Percentiles rank a stretch among this genome's conserved stretches.
Conservation (phyloP, 2,888 invertebrate species). For the Villa cingulata region DNA sequence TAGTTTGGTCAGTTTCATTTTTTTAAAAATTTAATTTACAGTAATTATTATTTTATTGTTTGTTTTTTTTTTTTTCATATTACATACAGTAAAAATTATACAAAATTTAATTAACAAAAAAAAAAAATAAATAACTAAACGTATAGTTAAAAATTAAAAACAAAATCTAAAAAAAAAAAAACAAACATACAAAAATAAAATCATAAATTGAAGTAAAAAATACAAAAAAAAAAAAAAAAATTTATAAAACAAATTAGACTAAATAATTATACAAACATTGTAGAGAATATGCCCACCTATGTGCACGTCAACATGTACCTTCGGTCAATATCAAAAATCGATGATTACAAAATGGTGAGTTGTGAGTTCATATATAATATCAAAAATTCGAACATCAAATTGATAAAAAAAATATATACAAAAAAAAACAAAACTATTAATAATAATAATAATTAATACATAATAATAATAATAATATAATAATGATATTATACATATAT, state of each 20-base stretch:
- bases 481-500: no score
- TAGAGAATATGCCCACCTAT: conserved; percentile 73
- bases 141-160: no score
- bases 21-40: no score
- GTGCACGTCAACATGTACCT: conserved; percentile 92
- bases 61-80: not conserved
- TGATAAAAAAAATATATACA: not conserved
- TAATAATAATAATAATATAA: not conserved
- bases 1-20: no score
- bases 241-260: not conserved
- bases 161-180: not conserved
- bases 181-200: not conserved
- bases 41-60: not conserved
- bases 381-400: conserved; percentile 5
- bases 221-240: no score
- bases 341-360: conserved; percentile 99
- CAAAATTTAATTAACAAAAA: not conserved
- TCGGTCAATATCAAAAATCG: conserved; percentile 96
- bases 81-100: no score
- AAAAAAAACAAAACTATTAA: not conserved
- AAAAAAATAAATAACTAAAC: not conserved
- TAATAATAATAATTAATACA: not conserved
- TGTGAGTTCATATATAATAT: conserved; percentile 51
- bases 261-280: conserved; percentile 23
- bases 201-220: no score